Percentiles rank a stretch among this genome's conserved stretches.
These are phyloP conservation scores for Chondrilla cf. caribensis DNA, from an alignment of 37 sponge, comb jelly and placozoan species.

Conservation along the genomic window DNA sequence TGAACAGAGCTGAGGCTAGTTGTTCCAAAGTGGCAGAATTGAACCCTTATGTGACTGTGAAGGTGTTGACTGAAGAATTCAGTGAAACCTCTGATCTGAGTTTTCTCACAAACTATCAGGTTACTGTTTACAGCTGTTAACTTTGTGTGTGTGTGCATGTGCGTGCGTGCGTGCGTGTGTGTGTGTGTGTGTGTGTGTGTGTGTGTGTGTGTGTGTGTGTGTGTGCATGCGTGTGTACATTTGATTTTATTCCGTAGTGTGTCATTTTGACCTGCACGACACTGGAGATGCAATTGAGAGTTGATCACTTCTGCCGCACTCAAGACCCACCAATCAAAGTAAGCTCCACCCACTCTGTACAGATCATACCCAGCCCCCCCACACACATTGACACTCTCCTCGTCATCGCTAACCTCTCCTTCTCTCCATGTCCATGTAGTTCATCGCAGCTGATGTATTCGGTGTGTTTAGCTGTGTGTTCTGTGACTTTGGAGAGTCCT, in stretches of 20 bases:
- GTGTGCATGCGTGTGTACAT: too few relatives aligned
- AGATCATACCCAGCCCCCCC: not conserved
- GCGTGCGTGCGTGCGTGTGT: not conserved
- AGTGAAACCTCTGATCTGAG: constrained; percentile 35
- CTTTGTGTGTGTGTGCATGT: not conserved
- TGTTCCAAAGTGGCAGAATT: constrained; percentile 73
- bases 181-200: too few relatives aligned
- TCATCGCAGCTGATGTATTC: constrained; percentile 62
- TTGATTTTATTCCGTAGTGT: constrained; percentile 48
- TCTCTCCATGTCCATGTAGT: constrained; percentile 34
- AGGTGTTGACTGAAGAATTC: constrained; percentile 26
- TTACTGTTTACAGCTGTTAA: not conserved
- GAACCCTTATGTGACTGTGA: constrained; percentile 91
- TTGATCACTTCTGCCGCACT: constrained; percentile 71
- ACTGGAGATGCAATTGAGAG: constrained; percentile 50
- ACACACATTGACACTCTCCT: too few relatives aligned
- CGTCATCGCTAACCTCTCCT: too few relatives aligned
- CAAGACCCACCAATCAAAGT: constrained; percentile 83
- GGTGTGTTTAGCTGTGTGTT: constrained; percentile 89
- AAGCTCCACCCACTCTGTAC: not conserved
- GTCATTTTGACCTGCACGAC: constrained; percentile 73
- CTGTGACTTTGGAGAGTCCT: constrained; percentile 91
- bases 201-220: too few relatives aligned
- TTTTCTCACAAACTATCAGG: constrained; percentile 59
- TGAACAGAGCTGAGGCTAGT: constrained; percentile 69